Percentiles rank a stretch among this genome's conserved stretches.
These are phyloP conservation scores for Strigops habroptila DNA, from an alignment of 2,113 vertebrate species.

Conservation along the genomic window DNA sequence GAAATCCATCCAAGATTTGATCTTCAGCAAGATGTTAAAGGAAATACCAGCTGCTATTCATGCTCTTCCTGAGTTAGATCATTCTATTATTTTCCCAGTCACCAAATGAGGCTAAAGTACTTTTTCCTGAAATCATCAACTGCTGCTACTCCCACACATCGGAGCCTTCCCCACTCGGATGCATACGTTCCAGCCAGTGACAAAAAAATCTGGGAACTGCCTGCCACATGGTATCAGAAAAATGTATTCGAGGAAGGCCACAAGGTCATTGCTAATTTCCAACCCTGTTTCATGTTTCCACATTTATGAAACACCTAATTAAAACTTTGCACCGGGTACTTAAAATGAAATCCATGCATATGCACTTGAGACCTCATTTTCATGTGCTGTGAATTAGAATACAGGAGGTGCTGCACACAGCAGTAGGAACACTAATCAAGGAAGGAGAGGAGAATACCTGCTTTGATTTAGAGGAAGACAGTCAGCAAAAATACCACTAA, in stretches of 20 bases:
- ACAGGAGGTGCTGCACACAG: slow-evolving; percentile 2
- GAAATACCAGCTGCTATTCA: slow-evolving; percentile 20
- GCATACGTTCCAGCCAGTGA: neutral
- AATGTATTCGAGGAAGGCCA: neutral
- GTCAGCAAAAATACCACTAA: slow-evolving; percentile 55
- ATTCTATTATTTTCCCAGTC: slow-evolving; percentile 31
- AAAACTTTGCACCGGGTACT: slow-evolving; percentile 20
- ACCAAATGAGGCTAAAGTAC: neutral
- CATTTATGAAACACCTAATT: slow-evolving; percentile 55
- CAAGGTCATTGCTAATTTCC: slow-evolving; percentile 36
- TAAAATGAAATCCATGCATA: neutral
- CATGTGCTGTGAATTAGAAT: slow-evolving; percentile 36
- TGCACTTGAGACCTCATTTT: slow-evolving; percentile 25
- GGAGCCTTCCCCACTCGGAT: neutral
- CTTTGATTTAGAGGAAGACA: slow-evolving; percentile 45
- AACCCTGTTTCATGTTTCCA: slow-evolving; percentile 46
- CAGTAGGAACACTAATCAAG: neutral
- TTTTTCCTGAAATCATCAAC: neutral
- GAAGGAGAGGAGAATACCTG: neutral
- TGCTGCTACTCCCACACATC: neutral
- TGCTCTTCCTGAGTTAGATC: slow-evolving; percentile 45
- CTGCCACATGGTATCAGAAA: neutral
- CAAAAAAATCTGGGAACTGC: neutral
- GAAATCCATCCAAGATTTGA: slow-evolving; percentile 18
- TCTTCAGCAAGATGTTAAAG: slow-evolving; percentile 11